phyloP scores from a whole-genome alignment of 2,888 invertebrate species.

The Chloroclysta siterata region DNA sequence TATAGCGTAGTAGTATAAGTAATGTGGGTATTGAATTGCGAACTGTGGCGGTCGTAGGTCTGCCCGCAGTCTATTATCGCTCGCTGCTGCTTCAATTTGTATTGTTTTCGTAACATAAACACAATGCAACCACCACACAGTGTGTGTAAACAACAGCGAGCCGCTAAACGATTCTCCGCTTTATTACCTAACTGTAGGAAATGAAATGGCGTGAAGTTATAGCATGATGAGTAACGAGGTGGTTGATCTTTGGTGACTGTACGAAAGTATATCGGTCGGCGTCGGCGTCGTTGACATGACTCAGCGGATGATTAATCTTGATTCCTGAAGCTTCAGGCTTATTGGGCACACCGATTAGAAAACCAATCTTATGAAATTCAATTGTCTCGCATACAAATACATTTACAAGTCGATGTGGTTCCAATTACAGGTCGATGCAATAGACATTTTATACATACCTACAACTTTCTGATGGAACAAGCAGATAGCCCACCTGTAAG shows the following conservation, averaged over 20 bases:
- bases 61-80: constrained; percentile 29
- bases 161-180: constrained; percentile 20
- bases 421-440: no score
- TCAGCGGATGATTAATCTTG: constrained; percentile 21
- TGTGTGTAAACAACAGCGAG: constrained; percentile 26
- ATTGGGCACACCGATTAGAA: constrained; percentile 1
- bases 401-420: no score
- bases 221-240: constrained; percentile 27
- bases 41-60: constrained; percentile 22
- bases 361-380: not conserved
- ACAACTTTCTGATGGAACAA: no score
- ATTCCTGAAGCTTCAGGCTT: constrained; percentile 9
- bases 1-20: not conserved
- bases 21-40: constrained; percentile 20
- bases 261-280: constrained; percentile 24
- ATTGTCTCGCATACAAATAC: not conserved
- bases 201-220: constrained; percentile 16
- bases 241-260: constrained; percentile 37
- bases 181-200: constrained; percentile 21
- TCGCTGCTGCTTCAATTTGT: constrained; percentile 50
- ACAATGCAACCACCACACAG: constrained; percentile 10
- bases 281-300: constrained; percentile 19
- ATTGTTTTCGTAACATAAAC: constrained; percentile 55
- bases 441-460: no score
- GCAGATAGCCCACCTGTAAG: no score